Percentiles rank a stretch among this genome's conserved stretches.
Conservation (phyloP, 1,140 invertebrate species). For the Venustaconcha ellipsiformis region DNA sequence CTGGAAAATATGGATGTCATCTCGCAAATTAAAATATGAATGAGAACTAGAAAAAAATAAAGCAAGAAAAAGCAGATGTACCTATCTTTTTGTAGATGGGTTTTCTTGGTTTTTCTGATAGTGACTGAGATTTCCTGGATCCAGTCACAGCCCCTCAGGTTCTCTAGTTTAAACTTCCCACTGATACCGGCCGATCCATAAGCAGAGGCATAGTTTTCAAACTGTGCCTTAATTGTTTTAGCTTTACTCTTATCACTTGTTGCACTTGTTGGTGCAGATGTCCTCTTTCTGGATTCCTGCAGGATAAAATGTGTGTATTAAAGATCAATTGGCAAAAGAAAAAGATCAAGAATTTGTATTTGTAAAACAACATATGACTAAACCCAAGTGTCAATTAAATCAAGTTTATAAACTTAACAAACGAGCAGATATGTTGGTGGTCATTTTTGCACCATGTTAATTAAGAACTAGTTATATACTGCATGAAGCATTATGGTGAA, state of each 20-base stretch:
- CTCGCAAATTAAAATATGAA: too few species aligned
- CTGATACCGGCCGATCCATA: neutral
- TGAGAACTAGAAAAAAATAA: too few species aligned
- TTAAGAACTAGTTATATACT: too few species aligned
- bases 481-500: too few species aligned
- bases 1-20: too few species aligned
- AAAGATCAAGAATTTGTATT: too few species aligned
- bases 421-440: too few species aligned
- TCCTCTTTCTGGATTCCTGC: conserved; percentile 52
- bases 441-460: too few species aligned
- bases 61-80: conserved; percentile 25
- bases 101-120: conserved; percentile 79
- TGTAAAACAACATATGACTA: too few species aligned
- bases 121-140: conserved; percentile 92
- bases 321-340: too few species aligned
- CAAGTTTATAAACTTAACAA: too few species aligned
- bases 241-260: conserved; percentile 38
- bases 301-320: neutral
- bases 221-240: conserved; percentile 59
- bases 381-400: too few species aligned
- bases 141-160: conserved; percentile 83
- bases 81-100: conserved; percentile 81
- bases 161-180: conserved; percentile 35
- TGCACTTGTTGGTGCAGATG: conserved; percentile 10
- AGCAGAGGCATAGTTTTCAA: conserved; percentile 45